phyloP scores from a whole-genome alignment of 2,797 vertebrate genomes.

The Apodemus agrarius region DNA sequence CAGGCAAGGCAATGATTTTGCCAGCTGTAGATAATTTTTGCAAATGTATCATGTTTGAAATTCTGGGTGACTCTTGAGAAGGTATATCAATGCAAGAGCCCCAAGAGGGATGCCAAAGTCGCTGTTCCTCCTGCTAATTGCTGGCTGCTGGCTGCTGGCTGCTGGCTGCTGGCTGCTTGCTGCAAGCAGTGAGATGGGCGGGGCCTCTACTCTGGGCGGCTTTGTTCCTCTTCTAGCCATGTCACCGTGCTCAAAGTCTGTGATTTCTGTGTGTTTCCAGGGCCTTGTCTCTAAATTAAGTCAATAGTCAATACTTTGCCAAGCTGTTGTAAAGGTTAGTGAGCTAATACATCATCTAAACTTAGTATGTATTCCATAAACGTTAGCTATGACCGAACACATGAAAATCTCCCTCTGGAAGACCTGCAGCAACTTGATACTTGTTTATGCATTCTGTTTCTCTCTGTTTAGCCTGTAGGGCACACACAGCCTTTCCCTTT shows the following conservation, averaged over 20 bases:
- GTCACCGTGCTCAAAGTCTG: neutral
- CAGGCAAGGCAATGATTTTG: neutral
- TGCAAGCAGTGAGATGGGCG: neutral
- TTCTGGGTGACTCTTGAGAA: neutral
- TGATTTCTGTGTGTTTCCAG: neutral
- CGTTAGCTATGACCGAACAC: neutral
- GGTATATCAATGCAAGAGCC: neutral
- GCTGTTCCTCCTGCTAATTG: neutral
- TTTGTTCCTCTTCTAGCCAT: neutral
- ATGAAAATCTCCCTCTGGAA: constrained; percentile 4
- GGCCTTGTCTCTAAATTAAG: constrained; percentile 32
- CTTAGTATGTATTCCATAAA: neutral
- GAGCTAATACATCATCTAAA: neutral
- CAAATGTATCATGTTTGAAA: neutral
- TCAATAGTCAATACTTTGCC: neutral
- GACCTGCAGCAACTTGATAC: neutral
- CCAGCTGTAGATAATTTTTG: neutral
- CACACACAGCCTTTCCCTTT: too few relatives aligned
- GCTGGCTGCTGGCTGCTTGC: too few relatives aligned
- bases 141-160: too few relatives aligned
- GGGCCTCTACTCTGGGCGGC: neutral
- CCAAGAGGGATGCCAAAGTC: neutral
- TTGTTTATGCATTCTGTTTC: neutral
- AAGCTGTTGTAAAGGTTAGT: neutral
- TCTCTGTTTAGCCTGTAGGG: neutral